phyloP scores from a whole-genome alignment of 2,888 invertebrate species.

The Polymixis lichenea region DNA sequence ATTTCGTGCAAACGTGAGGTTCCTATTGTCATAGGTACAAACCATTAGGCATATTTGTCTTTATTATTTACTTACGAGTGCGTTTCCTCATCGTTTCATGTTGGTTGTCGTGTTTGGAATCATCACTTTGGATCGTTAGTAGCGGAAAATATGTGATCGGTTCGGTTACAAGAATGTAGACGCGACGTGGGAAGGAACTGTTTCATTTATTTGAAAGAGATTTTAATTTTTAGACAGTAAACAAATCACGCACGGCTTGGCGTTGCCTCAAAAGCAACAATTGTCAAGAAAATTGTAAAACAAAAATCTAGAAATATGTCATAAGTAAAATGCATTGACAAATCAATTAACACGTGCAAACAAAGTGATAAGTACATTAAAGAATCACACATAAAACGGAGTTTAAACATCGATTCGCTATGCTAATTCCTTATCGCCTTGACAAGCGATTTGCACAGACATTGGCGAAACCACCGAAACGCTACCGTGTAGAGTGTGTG shows the following conservation, averaged over 20 bases:
- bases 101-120: slow-evolving; percentile 4
- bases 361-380: slow-evolving; percentile 60
- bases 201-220: not conserved
- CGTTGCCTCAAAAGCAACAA: not conserved
- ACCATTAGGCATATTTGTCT: slow-evolving; percentile 24
- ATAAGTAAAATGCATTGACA: slow-evolving; percentile 16
- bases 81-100: slow-evolving; percentile 13
- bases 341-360: slow-evolving; percentile 55
- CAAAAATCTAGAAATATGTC: not conserved
- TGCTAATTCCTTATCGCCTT: slow-evolving; percentile 81
- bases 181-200: not conserved
- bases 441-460: slow-evolving; percentile 74
- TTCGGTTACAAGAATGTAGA: not conserved
- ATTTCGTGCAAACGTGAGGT: slow-evolving; percentile 51
- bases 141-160: not conserved
- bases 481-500: slow-evolving; percentile 45
- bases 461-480: slow-evolving; percentile 69
- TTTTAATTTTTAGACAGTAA: no score
- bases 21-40: slow-evolving; percentile 28
- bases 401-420: slow-evolving; percentile 76
- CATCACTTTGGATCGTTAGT: not conserved
- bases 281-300: not conserved
- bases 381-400: slow-evolving; percentile 65
- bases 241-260: not conserved
- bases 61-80: slow-evolving; percentile 42